Percentiles rank a stretch among this genome's conserved stretches.
Conservation (phyloP, 2,113 vertebrate species). For the Zapornia atra region DNA sequence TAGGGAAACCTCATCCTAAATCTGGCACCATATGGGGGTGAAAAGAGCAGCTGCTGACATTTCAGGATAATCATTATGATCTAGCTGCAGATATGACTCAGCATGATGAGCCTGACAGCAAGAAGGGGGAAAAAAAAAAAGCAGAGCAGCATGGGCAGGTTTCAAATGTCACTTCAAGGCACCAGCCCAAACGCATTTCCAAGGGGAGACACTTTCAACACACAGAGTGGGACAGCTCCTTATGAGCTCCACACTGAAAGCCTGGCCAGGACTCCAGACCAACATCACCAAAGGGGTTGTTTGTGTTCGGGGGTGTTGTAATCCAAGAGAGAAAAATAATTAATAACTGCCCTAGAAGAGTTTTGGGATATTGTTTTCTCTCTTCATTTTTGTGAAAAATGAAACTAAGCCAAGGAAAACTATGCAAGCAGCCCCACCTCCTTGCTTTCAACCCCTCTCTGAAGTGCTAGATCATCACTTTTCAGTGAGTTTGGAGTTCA, state of each 20-base stretch:
- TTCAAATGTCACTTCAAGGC: conserved; percentile 43
- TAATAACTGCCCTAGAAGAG: background rate
- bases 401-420: conserved; percentile 27
- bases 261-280: background rate
- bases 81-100: conserved; percentile 67
- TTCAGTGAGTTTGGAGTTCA: background rate
- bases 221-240: background rate
- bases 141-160: background rate
- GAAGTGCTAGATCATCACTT: background rate
- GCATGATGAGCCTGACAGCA: conserved; percentile 52
- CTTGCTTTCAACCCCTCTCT: background rate
- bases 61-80: conserved; percentile 65
- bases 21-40: conserved; percentile 54
- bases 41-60: conserved; percentile 72
- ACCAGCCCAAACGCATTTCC: conserved; percentile 1
- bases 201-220: background rate
- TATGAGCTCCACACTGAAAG: background rate
- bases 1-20: conserved; percentile 71
- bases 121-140: background rate
- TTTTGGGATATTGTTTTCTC: background rate
- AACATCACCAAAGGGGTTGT: background rate
- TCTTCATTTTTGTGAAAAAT: background rate
- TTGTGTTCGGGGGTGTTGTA: background rate
- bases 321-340: conserved; percentile 1
- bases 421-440: background rate